Conservation (phyloP, 2,888 invertebrate genomes). For the Meandrusa payeni region DNA sequence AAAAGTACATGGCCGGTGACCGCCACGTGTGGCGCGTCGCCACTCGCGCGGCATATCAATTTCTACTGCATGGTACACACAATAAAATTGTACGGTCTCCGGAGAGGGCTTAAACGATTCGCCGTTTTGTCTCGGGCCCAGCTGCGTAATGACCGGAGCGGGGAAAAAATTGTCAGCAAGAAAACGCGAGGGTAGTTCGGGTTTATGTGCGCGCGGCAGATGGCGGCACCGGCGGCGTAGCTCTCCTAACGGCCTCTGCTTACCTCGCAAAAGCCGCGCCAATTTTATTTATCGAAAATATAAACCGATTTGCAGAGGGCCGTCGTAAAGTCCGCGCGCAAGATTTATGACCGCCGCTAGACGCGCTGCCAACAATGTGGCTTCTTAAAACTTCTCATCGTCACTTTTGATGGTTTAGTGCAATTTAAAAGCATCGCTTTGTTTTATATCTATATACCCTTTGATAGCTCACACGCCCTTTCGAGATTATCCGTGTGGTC, state of each 20-base stretch:
- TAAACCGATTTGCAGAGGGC: slow-evolving; percentile 79
- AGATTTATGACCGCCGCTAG: slow-evolving; percentile 77
- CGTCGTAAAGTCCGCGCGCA: slow-evolving; percentile 74
- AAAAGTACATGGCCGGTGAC: slow-evolving; percentile 34
- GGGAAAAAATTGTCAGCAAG: slow-evolving; percentile 81
- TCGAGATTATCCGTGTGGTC: too few species aligned
- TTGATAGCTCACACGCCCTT: neutral
- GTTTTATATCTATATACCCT: neutral
- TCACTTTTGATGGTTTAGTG: slow-evolving; percentile 30
- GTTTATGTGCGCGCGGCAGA: slow-evolving; percentile 73
- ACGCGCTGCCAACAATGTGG: slow-evolving; percentile 72
- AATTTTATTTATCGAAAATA: slow-evolving; percentile 82
- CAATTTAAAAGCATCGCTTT: neutral
- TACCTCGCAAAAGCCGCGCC: slow-evolving; percentile 80
- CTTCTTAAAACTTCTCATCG: slow-evolving; percentile 62
- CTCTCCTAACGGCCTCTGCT: slow-evolving; percentile 78
- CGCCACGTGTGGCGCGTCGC: slow-evolving; percentile 51
- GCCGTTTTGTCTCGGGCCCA: slow-evolving; percentile 81
- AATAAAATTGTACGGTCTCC: slow-evolving; percentile 80
- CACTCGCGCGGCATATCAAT: slow-evolving; percentile 76
- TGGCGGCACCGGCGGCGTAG: slow-evolving; percentile 53
- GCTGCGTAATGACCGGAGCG: slow-evolving; percentile 79
- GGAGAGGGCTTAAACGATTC: slow-evolving; percentile 81
- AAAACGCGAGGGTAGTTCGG: slow-evolving; percentile 78
- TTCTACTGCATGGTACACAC: slow-evolving; percentile 75